Base-by-base conservation (phyloP, 2,888 invertebrate species). In the Andrena dorsata region DNA sequence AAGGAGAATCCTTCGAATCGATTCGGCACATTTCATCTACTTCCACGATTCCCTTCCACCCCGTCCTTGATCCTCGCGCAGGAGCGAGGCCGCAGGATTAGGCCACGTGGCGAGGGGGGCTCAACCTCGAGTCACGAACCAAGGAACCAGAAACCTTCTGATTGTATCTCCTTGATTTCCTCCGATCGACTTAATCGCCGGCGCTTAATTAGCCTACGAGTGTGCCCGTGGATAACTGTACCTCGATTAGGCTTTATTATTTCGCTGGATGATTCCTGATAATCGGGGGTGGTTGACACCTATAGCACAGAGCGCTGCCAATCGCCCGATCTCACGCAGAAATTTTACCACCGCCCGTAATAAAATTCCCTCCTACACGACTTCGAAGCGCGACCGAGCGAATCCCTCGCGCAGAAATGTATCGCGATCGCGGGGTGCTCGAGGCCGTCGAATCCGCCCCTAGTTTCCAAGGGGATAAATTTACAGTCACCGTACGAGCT, bases 111-210 rank as follows among this genome's bases (percentile, higher is more conserved):
- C 76, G 30, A 35, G 32, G 68, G 41, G 20, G 61, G 75, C 60
- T 72, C 84, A 78, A 63, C 71, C 78, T 83, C 78, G 76, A 86
- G 83, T 86, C 86, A 85, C 86, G 86, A 85, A 85, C 73, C 76
- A 74, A 74, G 83, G 74, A 75, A 83, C 58, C 76, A 49, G 56
- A 74, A 13, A 41, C 70, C 41, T 30, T 35, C 47, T 35, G 85
- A 86, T 85, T 32, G 23, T 79, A 86, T 86, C 86, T 80, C 28
- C 32, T 23, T 76, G 70, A 70, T 51, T 49, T 16, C 72, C 69
- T 58, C 65, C 66, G 77, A 80, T 83, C 78, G 85, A 16, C 71
- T 51, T 69, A 73, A 83, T 86, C 85, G 76, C 76, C 76, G 65
- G 74, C 69, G 80, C 63, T 79, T 83, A 83, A 86, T 86, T 85